These are phyloP conservation scores for Coenonympha arcania DNA, from an alignment of 2,888 invertebrate species.

Conservation along the genomic window DNA sequence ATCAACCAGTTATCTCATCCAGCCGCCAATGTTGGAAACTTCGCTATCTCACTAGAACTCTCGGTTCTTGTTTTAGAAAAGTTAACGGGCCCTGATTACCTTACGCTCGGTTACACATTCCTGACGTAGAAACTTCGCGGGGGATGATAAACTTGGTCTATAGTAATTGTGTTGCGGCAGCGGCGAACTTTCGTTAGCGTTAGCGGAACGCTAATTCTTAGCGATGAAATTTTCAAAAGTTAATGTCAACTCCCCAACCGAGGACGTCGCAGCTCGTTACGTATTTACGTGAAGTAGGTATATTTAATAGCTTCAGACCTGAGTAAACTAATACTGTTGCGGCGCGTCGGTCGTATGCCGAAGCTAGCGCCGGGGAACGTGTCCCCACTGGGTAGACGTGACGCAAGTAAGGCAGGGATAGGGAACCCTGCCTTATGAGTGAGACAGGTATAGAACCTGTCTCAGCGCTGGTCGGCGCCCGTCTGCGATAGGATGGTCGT, in stretches of 20 bases:
- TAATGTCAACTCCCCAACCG: conserved; percentile 14
- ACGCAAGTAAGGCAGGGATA: too few species aligned
- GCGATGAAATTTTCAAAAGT: conserved; percentile 14
- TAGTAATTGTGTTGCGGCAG: conserved; percentile 4
- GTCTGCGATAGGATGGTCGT: too few species aligned
- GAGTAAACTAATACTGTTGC: too few species aligned
- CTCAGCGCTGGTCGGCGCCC: too few species aligned
- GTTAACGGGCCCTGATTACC: conserved; percentile 18
- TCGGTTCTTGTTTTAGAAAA: conserved; percentile 21
- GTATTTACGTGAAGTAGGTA: conserved; percentile 16
- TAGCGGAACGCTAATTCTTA: conserved; percentile 2
- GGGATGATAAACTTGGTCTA: conserved; percentile 9
- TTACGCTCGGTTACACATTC: conserved; percentile 23
- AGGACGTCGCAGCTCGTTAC: conserved; percentile 19
- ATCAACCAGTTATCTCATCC: conserved; percentile 15
- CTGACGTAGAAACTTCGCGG: conserved; percentile 15
- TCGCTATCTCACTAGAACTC: conserved; percentile 22
- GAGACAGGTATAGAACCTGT: too few species aligned
- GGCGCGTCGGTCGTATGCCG: too few species aligned
- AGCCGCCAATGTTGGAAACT: conserved; percentile 20
- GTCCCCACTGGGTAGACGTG: too few species aligned
- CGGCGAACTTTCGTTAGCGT: conserved; percentile 5
- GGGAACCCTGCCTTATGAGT: too few species aligned
- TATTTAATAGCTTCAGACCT: too few species aligned
- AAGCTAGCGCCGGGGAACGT: too few species aligned